Base-by-base conservation (phyloP, 92 coral and sea anemone genomes). In the Zoanthus sociatus region DNA sequence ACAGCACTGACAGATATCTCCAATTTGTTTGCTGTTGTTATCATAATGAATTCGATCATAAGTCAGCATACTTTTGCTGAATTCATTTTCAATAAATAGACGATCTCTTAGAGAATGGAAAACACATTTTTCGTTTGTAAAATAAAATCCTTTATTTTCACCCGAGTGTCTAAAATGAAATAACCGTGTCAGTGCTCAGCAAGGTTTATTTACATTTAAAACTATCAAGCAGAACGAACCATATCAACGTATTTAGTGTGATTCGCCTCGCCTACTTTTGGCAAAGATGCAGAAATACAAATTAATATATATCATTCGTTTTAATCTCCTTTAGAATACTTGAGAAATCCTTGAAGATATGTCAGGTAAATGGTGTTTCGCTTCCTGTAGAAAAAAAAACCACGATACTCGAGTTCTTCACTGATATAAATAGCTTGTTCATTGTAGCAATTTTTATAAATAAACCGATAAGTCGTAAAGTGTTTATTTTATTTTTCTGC, bases 131-230 rank as follows among this genome's bases (percentile, higher is more conserved):
- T 17, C 83, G 53, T 56, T 60, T 60, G 33, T 42, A 46, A 78
- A 42, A 48, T 17, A 56, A 63, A 16, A 63, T 63, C 69, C 30
- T 4, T 17, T 61, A 6, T 5, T 2, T 1, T 15, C 26, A 44
- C 64, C 63, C 44, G 15, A 64, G 47, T 63, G 44, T 21, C 74
- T 31, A 63, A 63, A 47, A 37, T 46, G 47, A 64, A 66, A 81
- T 66, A 78, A 58, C 83, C 20, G 48, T 4, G 51, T 81, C 55
- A 17, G 26, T 26, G 47, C 45, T 51, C 11, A 72, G 46, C 64
- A 78, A n/a, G 31, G 73, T 46, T 81, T 81, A 81, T 81, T 81
- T 81, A 81, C 75, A 81, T 66, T 81, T 78, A 67, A 66, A 81
- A 81, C 63, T 71, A 81, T 81, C 73, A 81, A 81, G 64, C 46